Conservation (phyloP, 2,113 vertebrate genomes). For the Carettochelys insculpta region DNA sequence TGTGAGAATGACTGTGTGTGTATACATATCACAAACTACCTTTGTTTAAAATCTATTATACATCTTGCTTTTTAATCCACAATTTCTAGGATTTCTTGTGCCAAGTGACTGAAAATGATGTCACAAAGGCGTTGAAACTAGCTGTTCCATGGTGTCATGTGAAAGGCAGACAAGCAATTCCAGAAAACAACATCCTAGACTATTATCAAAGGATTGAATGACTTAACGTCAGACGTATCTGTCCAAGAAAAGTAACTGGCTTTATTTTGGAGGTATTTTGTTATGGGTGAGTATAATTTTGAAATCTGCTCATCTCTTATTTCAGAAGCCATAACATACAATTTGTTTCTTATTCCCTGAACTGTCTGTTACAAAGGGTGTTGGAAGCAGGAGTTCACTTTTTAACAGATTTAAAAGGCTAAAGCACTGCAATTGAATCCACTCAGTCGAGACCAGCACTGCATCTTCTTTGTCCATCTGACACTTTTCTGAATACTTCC, state of each 20-base stretch:
- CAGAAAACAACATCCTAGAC: not conserved
- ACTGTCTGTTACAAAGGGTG: not conserved
- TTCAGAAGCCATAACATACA: not conserved
- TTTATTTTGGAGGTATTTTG: not conserved
- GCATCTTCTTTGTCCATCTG: conserved; percentile 33
- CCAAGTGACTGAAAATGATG: not conserved
- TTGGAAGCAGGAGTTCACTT: not conserved
- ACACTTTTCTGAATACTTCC: not conserved
- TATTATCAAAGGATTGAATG: not conserved
- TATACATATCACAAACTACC: rapidly evolving
- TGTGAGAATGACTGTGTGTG: too few species aligned
- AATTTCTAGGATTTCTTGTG: not conserved
- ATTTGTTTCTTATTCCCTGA: not conserved
- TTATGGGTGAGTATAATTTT: not conserved
- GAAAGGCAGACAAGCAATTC: not conserved
- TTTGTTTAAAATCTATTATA: not conserved
- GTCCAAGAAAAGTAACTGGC: not conserved
- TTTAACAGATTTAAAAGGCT: conserved; percentile 1
- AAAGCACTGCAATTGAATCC: not conserved
- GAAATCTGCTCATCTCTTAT: not conserved
- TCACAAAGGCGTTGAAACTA: not conserved
- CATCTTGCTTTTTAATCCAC: not conserved
- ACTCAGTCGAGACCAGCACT: not conserved
- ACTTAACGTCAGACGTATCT: not conserved
- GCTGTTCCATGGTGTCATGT: not conserved